Conservation (phyloP, 2,113 vertebrate genomes). For the Antigone vipio region DNA sequence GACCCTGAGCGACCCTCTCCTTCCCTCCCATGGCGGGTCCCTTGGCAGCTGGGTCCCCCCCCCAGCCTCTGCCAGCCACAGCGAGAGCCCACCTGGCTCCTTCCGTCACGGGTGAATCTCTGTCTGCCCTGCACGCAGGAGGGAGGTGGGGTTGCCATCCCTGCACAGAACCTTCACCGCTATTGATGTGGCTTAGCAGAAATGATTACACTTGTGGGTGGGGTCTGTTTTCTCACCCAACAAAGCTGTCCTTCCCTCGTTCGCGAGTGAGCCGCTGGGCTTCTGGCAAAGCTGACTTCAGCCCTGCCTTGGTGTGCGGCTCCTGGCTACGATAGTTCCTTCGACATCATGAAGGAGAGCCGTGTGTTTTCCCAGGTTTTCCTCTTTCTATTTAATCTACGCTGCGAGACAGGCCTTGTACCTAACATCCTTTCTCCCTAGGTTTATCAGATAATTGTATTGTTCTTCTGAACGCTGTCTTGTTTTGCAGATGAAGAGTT, state of each 20-base stretch:
- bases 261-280: accelerated
- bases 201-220: not conserved
- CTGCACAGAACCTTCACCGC: accelerated
- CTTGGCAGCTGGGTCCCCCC: not conserved
- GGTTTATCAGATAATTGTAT: accelerated
- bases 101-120: not conserved
- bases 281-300: not conserved
- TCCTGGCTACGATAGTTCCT: not conserved
- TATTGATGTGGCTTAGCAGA: not conserved
- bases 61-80: not conserved
- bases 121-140: no score
- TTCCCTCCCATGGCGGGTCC: no score
- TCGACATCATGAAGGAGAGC: not conserved
- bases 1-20: not conserved
- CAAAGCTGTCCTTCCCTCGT: not conserved
- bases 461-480: not conserved
- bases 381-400: accelerated
- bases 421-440: not conserved
- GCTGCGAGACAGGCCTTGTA: not conserved
- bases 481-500: not conserved
- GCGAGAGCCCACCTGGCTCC: not conserved
- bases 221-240: not conserved
- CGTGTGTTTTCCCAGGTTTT: not conserved
- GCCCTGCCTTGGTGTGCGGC: not conserved
- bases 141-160: not conserved